These are phyloP conservation scores for Papilio helenus DNA, from an alignment of 1,140 invertebrate species.

Conservation along the genomic window DNA sequence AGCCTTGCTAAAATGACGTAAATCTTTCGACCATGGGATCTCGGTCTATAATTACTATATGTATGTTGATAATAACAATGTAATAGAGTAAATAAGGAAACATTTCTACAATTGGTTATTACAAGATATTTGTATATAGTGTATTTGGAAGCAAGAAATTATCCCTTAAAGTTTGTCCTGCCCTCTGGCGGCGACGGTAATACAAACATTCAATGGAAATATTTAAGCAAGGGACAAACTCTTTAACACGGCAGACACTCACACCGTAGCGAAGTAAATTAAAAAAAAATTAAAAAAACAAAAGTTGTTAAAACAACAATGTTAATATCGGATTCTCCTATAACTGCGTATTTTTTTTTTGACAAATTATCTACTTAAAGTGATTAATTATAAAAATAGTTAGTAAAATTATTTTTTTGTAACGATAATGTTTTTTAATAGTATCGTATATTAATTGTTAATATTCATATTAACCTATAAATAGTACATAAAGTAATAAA, in stretches of 20 bases:
- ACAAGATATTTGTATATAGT: neutral
- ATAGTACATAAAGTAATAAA: too few relatives aligned
- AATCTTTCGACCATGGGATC: neutral
- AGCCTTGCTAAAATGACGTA: neutral
- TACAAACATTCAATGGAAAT: slow-evolving; percentile 33
- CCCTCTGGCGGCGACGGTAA: neutral
- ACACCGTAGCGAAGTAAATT: slow-evolving; percentile 9
- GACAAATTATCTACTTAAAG: too few relatives aligned
- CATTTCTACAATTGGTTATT: neutral
- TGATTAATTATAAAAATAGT: too few relatives aligned
- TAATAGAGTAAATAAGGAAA: neutral
- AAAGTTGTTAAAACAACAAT: too few relatives aligned
- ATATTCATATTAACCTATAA: too few relatives aligned
- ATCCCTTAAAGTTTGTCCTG: slow-evolving; percentile 8
- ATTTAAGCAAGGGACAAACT: slow-evolving; percentile 23
- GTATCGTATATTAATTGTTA: too few relatives aligned
- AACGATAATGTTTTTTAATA: too few relatives aligned
- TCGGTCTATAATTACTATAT: neutral
- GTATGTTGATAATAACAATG: neutral
- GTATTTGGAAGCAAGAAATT: slow-evolving; percentile 1
- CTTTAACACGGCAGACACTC: neutral
- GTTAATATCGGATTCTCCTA: too few relatives aligned
- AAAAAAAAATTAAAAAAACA: neutral
- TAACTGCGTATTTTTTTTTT: too few relatives aligned
- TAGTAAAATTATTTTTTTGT: too few relatives aligned